Percentiles rank a stretch among this genome's conserved stretches.
Conservation (phyloP, 1,140 invertebrate genomes). For the Drosophila cardini region DNA sequence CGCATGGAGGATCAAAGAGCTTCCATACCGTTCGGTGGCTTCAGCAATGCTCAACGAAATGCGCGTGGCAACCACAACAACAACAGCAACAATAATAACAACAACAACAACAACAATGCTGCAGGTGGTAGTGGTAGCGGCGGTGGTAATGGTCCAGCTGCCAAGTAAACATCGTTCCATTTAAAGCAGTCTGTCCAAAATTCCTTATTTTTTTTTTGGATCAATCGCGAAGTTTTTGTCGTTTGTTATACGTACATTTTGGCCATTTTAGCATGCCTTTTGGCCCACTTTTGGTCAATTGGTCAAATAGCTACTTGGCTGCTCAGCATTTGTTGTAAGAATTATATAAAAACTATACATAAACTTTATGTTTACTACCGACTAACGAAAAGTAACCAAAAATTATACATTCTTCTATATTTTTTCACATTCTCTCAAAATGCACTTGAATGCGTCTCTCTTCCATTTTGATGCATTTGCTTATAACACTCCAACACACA, state of each 20-base stretch:
- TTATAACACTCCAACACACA: not conserved
- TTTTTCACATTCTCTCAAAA: slow-evolving; percentile 26
- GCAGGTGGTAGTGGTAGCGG: slow-evolving; percentile 9
- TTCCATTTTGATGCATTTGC: slow-evolving; percentile 43
- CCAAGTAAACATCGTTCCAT: slow-evolving; percentile 45
- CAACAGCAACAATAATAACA: slow-evolving; percentile 42
- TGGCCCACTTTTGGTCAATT: slow-evolving; percentile 27
- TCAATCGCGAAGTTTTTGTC: slow-evolving; percentile 12
- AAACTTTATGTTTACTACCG: slow-evolving; percentile 41
- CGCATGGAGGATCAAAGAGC: slow-evolving; percentile 97
- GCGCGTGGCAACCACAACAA: slow-evolving; percentile 64
- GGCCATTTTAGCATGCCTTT: slow-evolving; percentile 36
- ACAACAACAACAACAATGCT: slow-evolving; percentile 57
- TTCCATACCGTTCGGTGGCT: slow-evolving; percentile 83
- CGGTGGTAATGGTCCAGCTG: slow-evolving; percentile 26
- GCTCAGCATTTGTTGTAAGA: slow-evolving; percentile 54
- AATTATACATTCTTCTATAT: slow-evolving; percentile 28
- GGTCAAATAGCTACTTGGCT: slow-evolving; percentile 13
- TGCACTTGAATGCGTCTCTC: slow-evolving; percentile 36
- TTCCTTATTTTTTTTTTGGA: no score
- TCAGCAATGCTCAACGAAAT: slow-evolving; percentile 61
- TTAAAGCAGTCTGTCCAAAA: not conserved
- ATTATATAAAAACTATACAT: slow-evolving; percentile 54
- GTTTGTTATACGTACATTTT: slow-evolving; percentile 41
- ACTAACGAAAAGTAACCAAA: slow-evolving; percentile 67